Percentiles rank a stretch among this genome's conserved stretches.
phyloP scores from a whole-genome alignment of 2,888 invertebrate genomes.

The Orthosia gracilis region DNA sequence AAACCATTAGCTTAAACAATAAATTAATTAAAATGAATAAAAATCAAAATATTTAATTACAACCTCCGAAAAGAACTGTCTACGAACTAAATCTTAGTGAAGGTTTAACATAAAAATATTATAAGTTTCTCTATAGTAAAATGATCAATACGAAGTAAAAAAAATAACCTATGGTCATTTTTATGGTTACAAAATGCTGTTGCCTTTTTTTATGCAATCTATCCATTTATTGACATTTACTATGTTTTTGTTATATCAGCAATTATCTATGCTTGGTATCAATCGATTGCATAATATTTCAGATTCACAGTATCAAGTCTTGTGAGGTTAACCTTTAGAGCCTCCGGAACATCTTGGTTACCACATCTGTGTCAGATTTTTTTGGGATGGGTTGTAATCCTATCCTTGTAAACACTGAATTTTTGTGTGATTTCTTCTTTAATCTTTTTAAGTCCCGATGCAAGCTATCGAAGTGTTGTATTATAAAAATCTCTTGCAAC shows the following conservation, averaged over 20 bases:
- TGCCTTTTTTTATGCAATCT: not conserved
- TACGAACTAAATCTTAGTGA: conserved; percentile 4
- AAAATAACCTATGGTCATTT: too few relatives aligned
- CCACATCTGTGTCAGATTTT: not conserved
- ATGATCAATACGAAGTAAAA: not conserved
- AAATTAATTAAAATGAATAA: not conserved
- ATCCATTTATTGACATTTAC: not conserved
- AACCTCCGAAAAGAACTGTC: not conserved
- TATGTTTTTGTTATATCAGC: not conserved
- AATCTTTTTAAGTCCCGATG: not conserved
- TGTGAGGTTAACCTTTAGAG: not conserved
- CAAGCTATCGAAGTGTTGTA: not conserved
- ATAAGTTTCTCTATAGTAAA: not conserved
- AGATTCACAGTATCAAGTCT: too few relatives aligned
- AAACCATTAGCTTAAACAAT: not conserved
- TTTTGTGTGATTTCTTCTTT: too few relatives aligned
- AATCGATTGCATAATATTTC: too few relatives aligned
- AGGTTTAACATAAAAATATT: not conserved
- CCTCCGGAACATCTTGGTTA: not conserved
- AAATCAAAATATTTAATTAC: not conserved
- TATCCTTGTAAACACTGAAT: too few relatives aligned
- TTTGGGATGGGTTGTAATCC: not conserved
- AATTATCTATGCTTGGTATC: not conserved
- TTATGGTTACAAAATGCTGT: too few relatives aligned
- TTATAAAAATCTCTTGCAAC: not conserved